Evolutionary conservation across 2,113 vertebrate species (phyloP).

Genomic region (Brevimyrus niger): DNA sequence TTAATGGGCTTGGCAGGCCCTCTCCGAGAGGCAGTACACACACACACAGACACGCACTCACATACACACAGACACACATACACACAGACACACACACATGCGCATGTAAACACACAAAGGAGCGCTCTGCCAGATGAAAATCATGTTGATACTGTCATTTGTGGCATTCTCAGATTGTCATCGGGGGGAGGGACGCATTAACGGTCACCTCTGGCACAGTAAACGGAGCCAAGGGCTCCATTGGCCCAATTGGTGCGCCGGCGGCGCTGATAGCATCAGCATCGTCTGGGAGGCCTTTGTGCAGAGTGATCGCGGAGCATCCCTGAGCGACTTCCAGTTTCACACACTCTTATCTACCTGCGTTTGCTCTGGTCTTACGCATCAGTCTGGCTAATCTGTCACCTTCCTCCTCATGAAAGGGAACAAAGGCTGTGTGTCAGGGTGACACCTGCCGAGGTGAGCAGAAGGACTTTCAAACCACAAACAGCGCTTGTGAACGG

Average conservation of each 20-base stretch:
- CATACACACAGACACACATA: neutral
- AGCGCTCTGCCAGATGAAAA: neutral
- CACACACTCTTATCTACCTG: constrained; percentile 53
- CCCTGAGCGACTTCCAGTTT: constrained; percentile 46
- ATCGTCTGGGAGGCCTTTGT: constrained; percentile 51
- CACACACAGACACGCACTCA: no score
- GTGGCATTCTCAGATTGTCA: neutral
- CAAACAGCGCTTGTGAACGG: neutral
- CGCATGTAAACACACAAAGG: neutral
- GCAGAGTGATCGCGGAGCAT: constrained; percentile 44
- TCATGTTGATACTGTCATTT: neutral
- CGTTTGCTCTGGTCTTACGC: constrained; percentile 33
- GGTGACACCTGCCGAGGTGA: constrained; percentile 20
- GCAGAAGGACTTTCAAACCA: constrained; percentile 18
- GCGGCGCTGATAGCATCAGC: constrained; percentile 62
- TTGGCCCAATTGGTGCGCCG: constrained; percentile 52
- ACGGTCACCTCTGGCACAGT: constrained; percentile 49
- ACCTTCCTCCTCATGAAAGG: constrained; percentile 42
- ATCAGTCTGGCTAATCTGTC: constrained; percentile 51
- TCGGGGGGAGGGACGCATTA: neutral
- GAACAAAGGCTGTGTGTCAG: constrained; percentile 46
- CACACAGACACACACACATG: neutral
- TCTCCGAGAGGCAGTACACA: neutral
- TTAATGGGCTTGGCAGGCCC: neutral
- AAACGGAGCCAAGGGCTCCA: constrained; percentile 42